phyloP scores from a whole-genome alignment of 2,888 invertebrate genomes.

The Harpalus rubripes region DNA sequence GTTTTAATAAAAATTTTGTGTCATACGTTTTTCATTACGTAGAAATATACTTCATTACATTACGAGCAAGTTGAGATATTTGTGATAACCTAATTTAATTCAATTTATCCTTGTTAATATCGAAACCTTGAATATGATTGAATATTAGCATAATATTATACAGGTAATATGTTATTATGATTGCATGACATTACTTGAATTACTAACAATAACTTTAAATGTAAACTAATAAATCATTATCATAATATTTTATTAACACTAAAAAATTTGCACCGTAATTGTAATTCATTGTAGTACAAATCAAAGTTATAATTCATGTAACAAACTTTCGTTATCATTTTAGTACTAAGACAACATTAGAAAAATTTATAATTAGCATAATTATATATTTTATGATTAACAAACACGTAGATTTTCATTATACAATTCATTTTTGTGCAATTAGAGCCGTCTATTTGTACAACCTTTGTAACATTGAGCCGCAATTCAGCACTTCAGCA shows the following conservation, averaged over 20 bases:
- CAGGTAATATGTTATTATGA: neutral
- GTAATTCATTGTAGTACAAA: too few species aligned
- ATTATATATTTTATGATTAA: too few species aligned
- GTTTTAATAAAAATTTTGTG: conserved; percentile 42
- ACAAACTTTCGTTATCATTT: too few species aligned
- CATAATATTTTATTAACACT: neutral
- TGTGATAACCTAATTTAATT: conserved; percentile 27
- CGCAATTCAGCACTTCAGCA: too few species aligned
- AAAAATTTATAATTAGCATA: too few species aligned
- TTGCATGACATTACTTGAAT: neutral
- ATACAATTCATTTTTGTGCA: too few species aligned
- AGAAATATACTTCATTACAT: conserved; percentile 4
- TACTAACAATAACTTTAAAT: conserved; percentile 8
- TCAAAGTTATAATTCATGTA: too few species aligned
- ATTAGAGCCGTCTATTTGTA: too few species aligned
- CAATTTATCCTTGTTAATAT: neutral
- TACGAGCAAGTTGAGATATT: neutral
- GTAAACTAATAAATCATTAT: neutral
- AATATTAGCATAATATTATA: neutral
- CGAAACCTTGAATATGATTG: conserved; percentile 5
- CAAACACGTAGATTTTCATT: too few species aligned
- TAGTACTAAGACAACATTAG: too few species aligned
- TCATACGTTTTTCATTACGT: conserved; percentile 18
- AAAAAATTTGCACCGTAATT: neutral
- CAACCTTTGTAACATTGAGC: too few species aligned